Percentiles rank a stretch among this genome's conserved stretches.
phyloP scores from a whole-genome alignment of 2,797 vertebrate species.

The Chelonia mydas region DNA sequence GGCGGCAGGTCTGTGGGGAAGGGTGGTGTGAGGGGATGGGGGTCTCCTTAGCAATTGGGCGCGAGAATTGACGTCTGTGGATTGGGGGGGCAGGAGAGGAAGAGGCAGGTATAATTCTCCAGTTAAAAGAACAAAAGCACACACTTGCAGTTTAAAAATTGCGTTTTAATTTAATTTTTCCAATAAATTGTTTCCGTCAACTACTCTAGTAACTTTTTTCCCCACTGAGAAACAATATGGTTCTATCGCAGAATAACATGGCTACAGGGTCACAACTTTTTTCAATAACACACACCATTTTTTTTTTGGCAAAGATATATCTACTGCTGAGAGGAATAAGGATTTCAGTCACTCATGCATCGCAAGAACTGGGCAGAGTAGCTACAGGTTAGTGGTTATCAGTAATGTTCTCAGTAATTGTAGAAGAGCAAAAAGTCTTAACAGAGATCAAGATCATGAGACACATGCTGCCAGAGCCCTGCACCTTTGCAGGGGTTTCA shows the following conservation, averaged over 20 bases:
- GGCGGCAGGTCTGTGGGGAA: background rate
- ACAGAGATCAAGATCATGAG: background rate
- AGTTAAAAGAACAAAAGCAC: background rate
- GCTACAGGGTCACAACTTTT: background rate
- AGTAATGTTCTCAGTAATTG: background rate
- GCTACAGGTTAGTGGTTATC: background rate
- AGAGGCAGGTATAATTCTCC: background rate
- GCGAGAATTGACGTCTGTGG: background rate
- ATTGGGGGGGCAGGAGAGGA: background rate
- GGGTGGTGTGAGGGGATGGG: background rate
- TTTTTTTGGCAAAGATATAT: background rate
- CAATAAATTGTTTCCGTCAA: no score
- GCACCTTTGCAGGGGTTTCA: background rate
- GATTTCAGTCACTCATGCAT: background rate
- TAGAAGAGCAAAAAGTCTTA: background rate
- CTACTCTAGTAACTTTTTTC: no score
- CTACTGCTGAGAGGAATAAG: background rate
- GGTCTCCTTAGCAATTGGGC: background rate
- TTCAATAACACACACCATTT: background rate
- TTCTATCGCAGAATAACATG: background rate
- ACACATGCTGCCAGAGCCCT: no score
- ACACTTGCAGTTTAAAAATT: background rate
- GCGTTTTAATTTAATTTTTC: background rate
- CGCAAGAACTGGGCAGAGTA: background rate
- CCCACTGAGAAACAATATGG: background rate